These are phyloP conservation scores for Tenrec ecaudatus DNA, from an alignment of 2,113 vertebrate species.

Conservation along the genomic window DNA sequence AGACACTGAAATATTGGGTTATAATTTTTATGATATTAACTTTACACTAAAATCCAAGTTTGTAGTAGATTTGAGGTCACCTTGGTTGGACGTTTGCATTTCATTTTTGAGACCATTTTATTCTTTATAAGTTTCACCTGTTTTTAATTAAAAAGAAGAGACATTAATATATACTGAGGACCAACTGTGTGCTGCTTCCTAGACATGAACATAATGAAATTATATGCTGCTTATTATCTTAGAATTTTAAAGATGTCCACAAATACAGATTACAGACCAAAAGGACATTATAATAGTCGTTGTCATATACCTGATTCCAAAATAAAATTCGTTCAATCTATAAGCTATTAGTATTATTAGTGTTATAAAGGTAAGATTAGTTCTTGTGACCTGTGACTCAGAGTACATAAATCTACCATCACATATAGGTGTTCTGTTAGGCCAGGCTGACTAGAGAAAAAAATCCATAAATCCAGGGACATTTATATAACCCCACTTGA, in stretches of 20 bases:
- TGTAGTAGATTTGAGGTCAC: neutral
- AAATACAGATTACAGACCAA: neutral
- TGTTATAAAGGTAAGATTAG: neutral
- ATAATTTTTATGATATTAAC: neutral
- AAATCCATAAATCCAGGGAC: too few species aligned
- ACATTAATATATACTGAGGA: conserved; percentile 51
- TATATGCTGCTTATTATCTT: neutral
- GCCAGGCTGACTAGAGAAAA: too few species aligned
- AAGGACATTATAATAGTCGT: neutral
- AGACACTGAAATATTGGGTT: conserved; percentile 11
- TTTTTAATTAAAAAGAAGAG: conserved; percentile 50
- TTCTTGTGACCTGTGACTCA: neutral
- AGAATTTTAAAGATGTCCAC: conserved; percentile 14
- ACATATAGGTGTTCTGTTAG: neutral
- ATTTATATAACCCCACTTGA: too few species aligned
- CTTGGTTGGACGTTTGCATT: conserved; percentile 11
- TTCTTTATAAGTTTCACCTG: conserved; percentile 24
- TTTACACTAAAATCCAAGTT: conserved; percentile 41
- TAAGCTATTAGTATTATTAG: neutral
- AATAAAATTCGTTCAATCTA: neutral
- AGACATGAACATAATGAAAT: conserved; percentile 33
- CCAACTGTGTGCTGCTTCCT: neutral
- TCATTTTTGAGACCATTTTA: neutral
- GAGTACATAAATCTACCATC: neutral
- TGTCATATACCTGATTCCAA: neutral